Conservation (phyloP, 2,113 vertebrate species). For the Sialia sialis region DNA sequence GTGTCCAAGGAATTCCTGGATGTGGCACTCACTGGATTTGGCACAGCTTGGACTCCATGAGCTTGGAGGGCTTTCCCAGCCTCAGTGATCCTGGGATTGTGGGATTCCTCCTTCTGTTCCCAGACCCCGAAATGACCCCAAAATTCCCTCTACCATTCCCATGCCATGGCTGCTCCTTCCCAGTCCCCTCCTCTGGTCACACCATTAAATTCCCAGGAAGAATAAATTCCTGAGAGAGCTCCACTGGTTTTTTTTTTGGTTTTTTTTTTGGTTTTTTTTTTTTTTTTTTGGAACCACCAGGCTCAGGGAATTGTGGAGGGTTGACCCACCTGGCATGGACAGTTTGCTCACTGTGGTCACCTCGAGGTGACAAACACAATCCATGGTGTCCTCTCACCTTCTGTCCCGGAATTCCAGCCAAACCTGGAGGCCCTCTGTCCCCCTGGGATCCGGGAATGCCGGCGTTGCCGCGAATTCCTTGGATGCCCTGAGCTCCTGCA, state of each 20-base stretch:
- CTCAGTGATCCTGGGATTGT: background rate
- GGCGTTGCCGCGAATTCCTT: conserved; percentile 81
- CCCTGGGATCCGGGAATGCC: conserved; percentile 80
- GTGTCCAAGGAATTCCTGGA: background rate
- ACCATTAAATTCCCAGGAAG: background rate
- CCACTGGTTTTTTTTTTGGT: too few relatives aligned
- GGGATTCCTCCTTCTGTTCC: background rate
- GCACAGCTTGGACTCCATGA: background rate
- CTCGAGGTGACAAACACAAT: background rate
- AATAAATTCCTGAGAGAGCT: background rate
- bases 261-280: too few relatives aligned
- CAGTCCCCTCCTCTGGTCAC: background rate
- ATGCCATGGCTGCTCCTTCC: background rate
- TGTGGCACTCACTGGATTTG: background rate
- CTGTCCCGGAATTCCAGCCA: conserved; percentile 74
- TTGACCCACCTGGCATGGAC: fast-evolving
- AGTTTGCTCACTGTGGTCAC: background rate
- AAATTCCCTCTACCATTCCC: background rate
- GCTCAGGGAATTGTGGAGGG: background rate
- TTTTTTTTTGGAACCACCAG: background rate
- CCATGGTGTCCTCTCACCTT: conserved; percentile 53
- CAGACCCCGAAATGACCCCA: background rate
- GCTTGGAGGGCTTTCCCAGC: background rate
- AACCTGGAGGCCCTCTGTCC: conserved; percentile 72
- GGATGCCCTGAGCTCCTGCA: conserved; percentile 84